Evolutionary conservation across 2,888 invertebrate species (phyloP), one percentile per base, ranked within the genome.

Genomic region (Tubiluchus corallicola): DNA sequence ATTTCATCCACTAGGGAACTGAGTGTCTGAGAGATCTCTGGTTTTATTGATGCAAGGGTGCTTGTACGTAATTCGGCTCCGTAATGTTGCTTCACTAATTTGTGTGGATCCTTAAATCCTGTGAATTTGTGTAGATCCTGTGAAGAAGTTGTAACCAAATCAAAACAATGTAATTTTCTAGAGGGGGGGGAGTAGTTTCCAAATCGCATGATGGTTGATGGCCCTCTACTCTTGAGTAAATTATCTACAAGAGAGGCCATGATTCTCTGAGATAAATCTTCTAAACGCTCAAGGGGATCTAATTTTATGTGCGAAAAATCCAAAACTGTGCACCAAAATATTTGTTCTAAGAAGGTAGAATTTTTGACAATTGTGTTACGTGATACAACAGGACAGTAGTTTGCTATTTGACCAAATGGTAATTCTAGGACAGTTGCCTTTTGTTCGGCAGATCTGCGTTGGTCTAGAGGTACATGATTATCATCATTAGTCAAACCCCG

Each of bases 91-190:
- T 29, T 29, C 9, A 29, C 29, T 52, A 40, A 56, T 56, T 4
- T 57, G 57, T 56, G 21, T 39, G 4, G 45, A 55, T n/a, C 46
- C 55, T 13, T 48, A 17, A 44, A n/a, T n/a, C n/a, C n/a, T n/a
- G n/a, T n/a, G n/a, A n/a, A n/a, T n/a, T n/a, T n/a, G n/a, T n/a
- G n/a, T n/a, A n/a, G n/a, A n/a, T n/a, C n/a, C n/a, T n/a, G n/a
- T n/a, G 42, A 2, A 54, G 41, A 1, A 49, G 42, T 4, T 45
- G 9, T 3, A 52, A 38, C 49, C 51, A 52, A 0, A 46, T 53
- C 2, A 52, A 40, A 4, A 48, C 41, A 19, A 48, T 18, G 0
- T 51, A 45, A 9, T 52, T 54, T 44, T 53, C 51, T 2, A 53
- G 18, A 2, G 52, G 38, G 9, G 51, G 49, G 1, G 52, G 38